A percentile compares a stretch with the other conserved stretches of the same genome.
phyloP scores from a whole-genome alignment of 2,113 vertebrate species.

The Speoplatyrhinus poulsoni region DNA sequence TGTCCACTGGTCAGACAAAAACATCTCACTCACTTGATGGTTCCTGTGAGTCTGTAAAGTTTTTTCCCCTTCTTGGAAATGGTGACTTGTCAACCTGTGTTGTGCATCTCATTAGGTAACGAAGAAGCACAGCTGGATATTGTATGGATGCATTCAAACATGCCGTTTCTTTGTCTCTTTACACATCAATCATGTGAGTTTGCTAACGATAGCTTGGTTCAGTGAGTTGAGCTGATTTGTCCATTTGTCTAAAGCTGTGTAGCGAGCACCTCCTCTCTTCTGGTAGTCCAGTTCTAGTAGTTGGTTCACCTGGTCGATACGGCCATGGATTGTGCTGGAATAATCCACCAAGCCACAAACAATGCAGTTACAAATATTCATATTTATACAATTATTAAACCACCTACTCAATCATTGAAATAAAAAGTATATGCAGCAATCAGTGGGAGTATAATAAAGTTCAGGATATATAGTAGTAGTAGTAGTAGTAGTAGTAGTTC shows the following conservation, averaged over 20 bases:
- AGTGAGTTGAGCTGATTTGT: slow-evolving; percentile 99
- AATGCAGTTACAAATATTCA: not conserved
- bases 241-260: slow-evolving; percentile 99
- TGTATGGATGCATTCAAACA: slow-evolving; percentile 68
- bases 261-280: slow-evolving; percentile 96
- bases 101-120: slow-evolving; percentile 49
- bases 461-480: no score
- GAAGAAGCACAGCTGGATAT: slow-evolving; percentile 61
- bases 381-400: not conserved
- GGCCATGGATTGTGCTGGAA: slow-evolving; percentile 94
- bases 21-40: slow-evolving; percentile 47
- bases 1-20: slow-evolving; percentile 53
- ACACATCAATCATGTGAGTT: slow-evolving; percentile 87
- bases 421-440: no score
- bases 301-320: slow-evolving; percentile 92
- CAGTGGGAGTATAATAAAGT: no score
- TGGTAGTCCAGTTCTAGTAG: slow-evolving; percentile 98
- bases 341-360: slow-evolving; percentile 25
- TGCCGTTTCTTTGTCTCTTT: slow-evolving; percentile 61
- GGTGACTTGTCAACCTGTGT: slow-evolving; percentile 52
- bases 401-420: no score
- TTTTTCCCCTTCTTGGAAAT: slow-evolving; percentile 45
- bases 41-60: slow-evolving; percentile 34
- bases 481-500: no score
- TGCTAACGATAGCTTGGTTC: slow-evolving; percentile 99